Percentiles rank a stretch among this genome's conserved stretches.
Conservation (phyloP, 2,888 invertebrate genomes). For the Stomorhina lunata region DNA sequence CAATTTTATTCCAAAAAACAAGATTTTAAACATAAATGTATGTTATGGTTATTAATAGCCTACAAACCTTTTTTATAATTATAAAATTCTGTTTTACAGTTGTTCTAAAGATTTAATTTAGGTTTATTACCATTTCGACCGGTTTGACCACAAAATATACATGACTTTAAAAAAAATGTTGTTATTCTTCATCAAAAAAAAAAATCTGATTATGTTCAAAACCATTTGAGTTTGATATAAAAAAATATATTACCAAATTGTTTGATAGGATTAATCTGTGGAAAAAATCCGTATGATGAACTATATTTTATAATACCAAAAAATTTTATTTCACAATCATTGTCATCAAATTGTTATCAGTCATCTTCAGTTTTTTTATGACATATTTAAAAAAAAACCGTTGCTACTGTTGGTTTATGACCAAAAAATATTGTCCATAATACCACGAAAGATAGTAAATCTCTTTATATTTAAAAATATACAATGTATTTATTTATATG, state of each 20-base stretch:
- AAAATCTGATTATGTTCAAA: conserved; percentile 1
- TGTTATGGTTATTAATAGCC: conserved; percentile 30
- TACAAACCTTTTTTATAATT: too few relatives aligned
- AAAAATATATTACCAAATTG: conserved; percentile 40
- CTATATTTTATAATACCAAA: conserved; percentile 16
- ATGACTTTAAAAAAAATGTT: conserved; percentile 2
- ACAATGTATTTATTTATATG: neutral
- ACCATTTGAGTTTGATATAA: neutral
- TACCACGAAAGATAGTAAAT: conserved; percentile 22
- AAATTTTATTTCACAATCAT: conserved; percentile 27
- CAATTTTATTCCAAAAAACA: neutral
- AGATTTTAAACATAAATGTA: neutral
- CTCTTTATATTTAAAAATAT: neutral
- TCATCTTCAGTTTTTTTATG: conserved; percentile 14
- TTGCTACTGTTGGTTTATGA: neutral
- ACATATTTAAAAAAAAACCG: neutral
- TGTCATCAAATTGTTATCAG: conserved; percentile 5
- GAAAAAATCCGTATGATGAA: conserved; percentile 31
- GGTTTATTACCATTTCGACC: conserved; percentile 46
- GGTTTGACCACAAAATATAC: conserved; percentile 24
- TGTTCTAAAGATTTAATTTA: conserved; percentile 1
- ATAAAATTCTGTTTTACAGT: conserved; percentile 11
- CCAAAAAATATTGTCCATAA: neutral
- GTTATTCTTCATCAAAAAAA: too few relatives aligned
- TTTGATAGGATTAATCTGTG: conserved; percentile 35